These are phyloP conservation scores for Epizoanthus scotinus DNA, from an alignment of 92 coral and sea anemone species.

Conservation along the genomic window DNA sequence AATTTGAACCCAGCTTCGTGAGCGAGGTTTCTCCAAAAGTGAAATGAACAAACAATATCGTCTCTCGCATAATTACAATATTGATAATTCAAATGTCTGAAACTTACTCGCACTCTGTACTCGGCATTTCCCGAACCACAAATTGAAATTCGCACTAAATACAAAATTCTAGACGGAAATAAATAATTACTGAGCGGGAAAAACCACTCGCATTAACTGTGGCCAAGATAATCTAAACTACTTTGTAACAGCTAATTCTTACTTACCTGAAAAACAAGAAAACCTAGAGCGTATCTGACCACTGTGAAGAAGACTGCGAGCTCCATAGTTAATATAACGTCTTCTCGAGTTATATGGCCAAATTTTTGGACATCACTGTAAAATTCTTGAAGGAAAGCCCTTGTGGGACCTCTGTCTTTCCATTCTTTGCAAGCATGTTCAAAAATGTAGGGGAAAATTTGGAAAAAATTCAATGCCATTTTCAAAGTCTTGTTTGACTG, in stretches of 20 bases:
- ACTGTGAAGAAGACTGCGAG: constrained; percentile 82
- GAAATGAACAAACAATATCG: neutral
- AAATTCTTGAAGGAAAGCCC: constrained; percentile 74
- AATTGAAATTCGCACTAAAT: constrained; percentile 10
- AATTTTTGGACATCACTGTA: constrained; percentile 53
- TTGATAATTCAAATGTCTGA: neutral
- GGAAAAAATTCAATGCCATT: constrained; percentile 58
- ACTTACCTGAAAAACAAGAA: constrained; percentile 72
- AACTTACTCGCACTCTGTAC: too few relatives aligned
- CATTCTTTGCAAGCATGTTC: constrained; percentile 52
- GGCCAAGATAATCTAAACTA: constrained; percentile 14
- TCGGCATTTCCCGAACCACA: constrained; percentile 18
- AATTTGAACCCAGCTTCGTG: neutral
- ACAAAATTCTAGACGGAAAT: constrained; percentile 1
- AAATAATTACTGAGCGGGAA: constrained; percentile 34
- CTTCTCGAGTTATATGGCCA: constrained; percentile 68
- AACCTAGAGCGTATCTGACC: constrained; percentile 62
- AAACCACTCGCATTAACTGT: constrained; percentile 27
- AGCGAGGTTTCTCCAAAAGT: neutral
- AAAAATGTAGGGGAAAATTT: constrained; percentile 72
- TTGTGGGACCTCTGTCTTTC: constrained; percentile 60
- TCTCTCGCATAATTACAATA: neutral
- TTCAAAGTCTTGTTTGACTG: neutral
- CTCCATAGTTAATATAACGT: constrained; percentile 49
- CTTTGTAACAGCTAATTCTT: neutral